Evolutionary conservation across 2,113 vertebrate genomes (phyloP), one percentile per base, ranked within the genome.

Genomic region (Odocoileus virginianus): DNA sequence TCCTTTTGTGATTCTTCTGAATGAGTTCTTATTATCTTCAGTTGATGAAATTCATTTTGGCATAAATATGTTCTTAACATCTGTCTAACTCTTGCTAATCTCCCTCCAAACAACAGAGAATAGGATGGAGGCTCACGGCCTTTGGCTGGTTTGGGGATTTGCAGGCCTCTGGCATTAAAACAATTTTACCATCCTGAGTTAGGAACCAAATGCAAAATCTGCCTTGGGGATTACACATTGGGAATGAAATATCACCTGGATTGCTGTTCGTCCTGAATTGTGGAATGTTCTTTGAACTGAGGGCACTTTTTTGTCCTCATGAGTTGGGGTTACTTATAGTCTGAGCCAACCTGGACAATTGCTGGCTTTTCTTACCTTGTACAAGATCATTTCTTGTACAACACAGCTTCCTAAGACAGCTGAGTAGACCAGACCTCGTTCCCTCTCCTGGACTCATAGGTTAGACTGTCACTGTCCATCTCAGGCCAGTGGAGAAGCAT

Each of bases 321-420:
- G n/a, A 83, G 7, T 8, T 47, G 55, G 12, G n/a, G 50, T 71
- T 67, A 45, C 7, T 55, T 40, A 55, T 7, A 1, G 30, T 36
- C 30, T 25, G 55, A 90, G 61, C 16, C n/a, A 45, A 1, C 0
- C 83, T 85, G 36, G 25, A 61, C 2, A 25, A 1, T 0, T 74
- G 17, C 52, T 27, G 27, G 13, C 21, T 40, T 58, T 87, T 23
- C 74, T 57, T 5, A 60, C 28, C 7, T 30, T 36, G 36, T 36
- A 36, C 36, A 36, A 27, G 7, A 28, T 60, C n/a, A 1, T 50
- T 15, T 7, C 1, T 25, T 17, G 2, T 12, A 14, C 1, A 7
- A 2, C 12, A 15, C 15, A 78, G 30, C 10, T 30, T 23, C n/a
- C 45, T 19, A 2, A 7, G 25, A 13, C 19, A 54, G 3, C 12